phyloP scores from a whole-genome alignment of 2,113 vertebrate genomes.

The Trochalopteron elliotii region DNA sequence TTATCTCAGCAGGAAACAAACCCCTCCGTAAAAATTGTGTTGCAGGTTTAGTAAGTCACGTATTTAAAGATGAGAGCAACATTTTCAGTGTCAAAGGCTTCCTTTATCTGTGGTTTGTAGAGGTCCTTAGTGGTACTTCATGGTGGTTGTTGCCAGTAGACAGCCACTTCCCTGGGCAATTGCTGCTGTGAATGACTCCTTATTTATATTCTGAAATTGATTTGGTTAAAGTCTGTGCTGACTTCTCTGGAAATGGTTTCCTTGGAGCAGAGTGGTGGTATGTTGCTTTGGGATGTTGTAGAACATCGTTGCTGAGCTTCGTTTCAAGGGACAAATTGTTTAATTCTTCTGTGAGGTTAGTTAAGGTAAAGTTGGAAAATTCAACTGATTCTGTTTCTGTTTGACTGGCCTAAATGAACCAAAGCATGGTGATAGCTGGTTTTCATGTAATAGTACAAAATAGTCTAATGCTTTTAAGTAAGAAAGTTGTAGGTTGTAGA shows the following conservation, averaged over 20 bases:
- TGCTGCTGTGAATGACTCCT: background rate
- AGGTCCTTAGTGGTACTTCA: background rate
- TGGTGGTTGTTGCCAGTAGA: background rate
- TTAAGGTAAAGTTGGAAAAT: background rate
- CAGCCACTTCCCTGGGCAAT: background rate
- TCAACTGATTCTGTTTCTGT: background rate
- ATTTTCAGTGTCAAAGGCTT: background rate
- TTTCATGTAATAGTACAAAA: background rate
- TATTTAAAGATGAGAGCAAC: background rate
- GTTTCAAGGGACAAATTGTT: background rate
- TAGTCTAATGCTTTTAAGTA: background rate
- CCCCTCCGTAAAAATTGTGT: background rate
- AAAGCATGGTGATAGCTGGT: background rate
- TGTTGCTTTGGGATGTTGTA: background rate
- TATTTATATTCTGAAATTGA: slow-evolving; percentile 3
- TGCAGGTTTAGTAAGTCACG: background rate
- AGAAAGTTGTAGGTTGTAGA: background rate
- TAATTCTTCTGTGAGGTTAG: background rate
- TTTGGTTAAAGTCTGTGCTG: background rate
- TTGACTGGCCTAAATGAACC: background rate
- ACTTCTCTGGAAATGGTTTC: background rate
- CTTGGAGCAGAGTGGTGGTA: background rate
- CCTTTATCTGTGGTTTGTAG: background rate
- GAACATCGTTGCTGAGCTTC: background rate
- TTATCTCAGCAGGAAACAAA: slow-evolving; percentile 24